Evolutionary conservation across 2,888 invertebrate genomes (phyloP).

Genomic region (Tuta absoluta): DNA sequence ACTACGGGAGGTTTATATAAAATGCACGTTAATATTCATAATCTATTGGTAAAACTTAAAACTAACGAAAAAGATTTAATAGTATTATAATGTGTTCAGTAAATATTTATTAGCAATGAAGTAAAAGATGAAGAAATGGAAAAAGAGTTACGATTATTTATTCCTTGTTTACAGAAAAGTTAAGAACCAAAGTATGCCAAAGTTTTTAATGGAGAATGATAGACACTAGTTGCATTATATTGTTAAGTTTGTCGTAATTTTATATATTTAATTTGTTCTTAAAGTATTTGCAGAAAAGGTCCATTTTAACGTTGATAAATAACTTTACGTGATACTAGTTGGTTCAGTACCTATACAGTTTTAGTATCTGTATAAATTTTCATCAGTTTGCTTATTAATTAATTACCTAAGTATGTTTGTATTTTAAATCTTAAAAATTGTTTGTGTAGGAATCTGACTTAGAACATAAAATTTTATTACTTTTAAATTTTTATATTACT

Average conservation of each 20-base stretch:
- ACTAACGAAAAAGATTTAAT: conserved; percentile 44
- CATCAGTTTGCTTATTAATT: too few relatives aligned
- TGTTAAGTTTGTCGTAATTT: conserved; percentile 39
- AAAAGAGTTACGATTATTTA: conserved; percentile 27
- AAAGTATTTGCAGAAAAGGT: too few relatives aligned
- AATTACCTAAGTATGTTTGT: too few relatives aligned
- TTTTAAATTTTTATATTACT: too few relatives aligned
- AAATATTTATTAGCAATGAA: conserved; percentile 42
- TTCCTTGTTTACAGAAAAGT: conserved; percentile 13
- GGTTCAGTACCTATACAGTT: too few relatives aligned
- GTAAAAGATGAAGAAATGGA: conserved; percentile 24
- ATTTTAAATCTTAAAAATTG: too few relatives aligned
- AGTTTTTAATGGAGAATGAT: background rate
- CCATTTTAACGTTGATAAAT: too few relatives aligned
- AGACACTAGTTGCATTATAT: conserved; percentile 15
- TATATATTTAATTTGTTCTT: background rate
- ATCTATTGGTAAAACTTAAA: conserved; percentile 52
- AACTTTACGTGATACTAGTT: too few relatives aligned
- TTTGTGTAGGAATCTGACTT: too few relatives aligned
- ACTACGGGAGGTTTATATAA: conserved; percentile 51
- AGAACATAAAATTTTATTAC: too few relatives aligned
- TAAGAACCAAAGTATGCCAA: conserved; percentile 23
- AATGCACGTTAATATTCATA: conserved; percentile 52
- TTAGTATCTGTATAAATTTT: too few relatives aligned
- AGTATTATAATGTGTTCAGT: conserved; percentile 72